phyloP scores from a whole-genome alignment of 1,140 invertebrate species.

The Potamilus streckersoni region DNA sequence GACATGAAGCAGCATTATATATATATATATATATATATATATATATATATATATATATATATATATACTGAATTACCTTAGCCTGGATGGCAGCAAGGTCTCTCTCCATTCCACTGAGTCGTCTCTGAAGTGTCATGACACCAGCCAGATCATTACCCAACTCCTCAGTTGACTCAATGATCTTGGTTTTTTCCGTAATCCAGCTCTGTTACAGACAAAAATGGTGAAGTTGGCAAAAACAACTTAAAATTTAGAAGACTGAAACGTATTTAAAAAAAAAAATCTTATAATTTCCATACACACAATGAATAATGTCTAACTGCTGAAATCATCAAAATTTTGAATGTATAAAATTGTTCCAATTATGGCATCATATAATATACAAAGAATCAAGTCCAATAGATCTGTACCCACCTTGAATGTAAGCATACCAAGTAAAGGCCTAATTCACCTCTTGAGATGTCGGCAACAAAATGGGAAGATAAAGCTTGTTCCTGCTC shows the following conservation, averaged over 20 bases:
- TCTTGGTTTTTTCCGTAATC: conserved; percentile 99
- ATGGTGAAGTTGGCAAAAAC: neutral
- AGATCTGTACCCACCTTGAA: too few species aligned
- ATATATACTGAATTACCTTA: conserved; percentile 70
- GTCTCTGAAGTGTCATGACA: conserved; percentile 84
- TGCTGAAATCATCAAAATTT: neutral
- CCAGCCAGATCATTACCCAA: conserved; percentile 84
- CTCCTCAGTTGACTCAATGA: conserved; percentile 92
- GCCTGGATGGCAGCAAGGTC: conserved; percentile 98
- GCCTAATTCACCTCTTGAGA: too few species aligned
- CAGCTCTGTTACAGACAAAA: conserved; percentile 73
- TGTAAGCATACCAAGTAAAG: too few species aligned
- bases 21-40: too few species aligned
- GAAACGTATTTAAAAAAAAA: neutral
- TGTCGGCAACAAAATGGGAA: too few species aligned
- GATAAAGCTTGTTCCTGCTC: too few species aligned
- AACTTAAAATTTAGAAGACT: too few species aligned
- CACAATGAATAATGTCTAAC: neutral
- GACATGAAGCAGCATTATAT: too few species aligned
- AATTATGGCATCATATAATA: too few species aligned
- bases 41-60: too few species aligned
- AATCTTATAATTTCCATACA: neutral
- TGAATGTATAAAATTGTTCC: neutral
- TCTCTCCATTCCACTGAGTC: conserved; percentile 97
- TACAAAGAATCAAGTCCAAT: too few species aligned